Percentiles rank a stretch among this genome's conserved stretches.
These are phyloP conservation scores for Drosophila anomalipes DNA, from an alignment of 2,888 invertebrate species.

Conservation along the genomic window DNA sequence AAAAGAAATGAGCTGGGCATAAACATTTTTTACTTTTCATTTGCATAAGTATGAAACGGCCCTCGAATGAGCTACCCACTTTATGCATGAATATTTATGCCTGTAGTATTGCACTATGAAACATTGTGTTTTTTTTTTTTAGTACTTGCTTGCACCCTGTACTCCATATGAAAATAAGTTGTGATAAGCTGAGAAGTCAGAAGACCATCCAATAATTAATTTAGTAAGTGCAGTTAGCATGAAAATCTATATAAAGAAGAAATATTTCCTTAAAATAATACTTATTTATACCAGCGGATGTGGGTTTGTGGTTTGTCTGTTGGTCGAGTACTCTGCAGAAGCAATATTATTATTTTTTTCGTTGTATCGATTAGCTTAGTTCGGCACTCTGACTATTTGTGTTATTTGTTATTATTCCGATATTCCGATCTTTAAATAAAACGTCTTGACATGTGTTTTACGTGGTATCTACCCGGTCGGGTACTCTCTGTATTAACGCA, in stretches of 20 bases:
- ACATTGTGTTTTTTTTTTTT: slow-evolving; percentile 20
- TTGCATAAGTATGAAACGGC: slow-evolving; percentile 65
- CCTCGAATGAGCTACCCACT: slow-evolving; percentile 18
- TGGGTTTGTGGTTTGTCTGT: too few relatives aligned
- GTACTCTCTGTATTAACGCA: not conserved
- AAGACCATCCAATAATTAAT: not conserved
- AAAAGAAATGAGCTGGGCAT: slow-evolving; percentile 60
- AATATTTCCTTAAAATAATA: not conserved
- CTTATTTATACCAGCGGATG: not conserved
- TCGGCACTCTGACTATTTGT: not conserved
- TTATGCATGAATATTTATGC: slow-evolving; percentile 23
- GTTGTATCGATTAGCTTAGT: not conserved
- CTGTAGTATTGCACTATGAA: slow-evolving; percentile 30
- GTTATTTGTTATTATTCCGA: not conserved
- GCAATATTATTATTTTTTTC: not conserved
- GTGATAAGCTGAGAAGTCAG: not conserved
- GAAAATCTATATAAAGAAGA: not conserved
- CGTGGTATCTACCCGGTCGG: slow-evolving; percentile 4
- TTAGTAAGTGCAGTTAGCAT: not conserved
- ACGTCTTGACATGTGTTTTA: not conserved
- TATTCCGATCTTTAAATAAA: not conserved
- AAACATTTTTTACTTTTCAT: slow-evolving; percentile 70
- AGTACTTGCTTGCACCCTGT: slow-evolving; percentile 25
- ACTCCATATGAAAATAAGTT: not conserved
- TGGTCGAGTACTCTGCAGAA: not conserved